Conservation (phyloP, 1,140 invertebrate species). For the Drosophila dunni region DNA sequence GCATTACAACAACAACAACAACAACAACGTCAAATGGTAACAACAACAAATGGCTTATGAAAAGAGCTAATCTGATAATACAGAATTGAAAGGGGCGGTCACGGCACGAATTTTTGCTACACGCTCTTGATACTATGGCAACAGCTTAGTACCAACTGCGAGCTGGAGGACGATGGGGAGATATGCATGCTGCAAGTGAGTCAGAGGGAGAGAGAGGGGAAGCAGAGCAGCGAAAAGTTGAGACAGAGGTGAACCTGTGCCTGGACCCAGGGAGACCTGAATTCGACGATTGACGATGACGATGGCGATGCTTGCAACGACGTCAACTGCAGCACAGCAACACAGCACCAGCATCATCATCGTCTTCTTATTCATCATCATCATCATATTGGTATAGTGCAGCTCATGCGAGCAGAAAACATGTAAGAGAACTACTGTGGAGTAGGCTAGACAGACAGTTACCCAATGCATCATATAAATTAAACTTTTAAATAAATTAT, state of each 20-base stretch:
- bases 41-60: conserved; percentile 68
- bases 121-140: conserved; percentile 66
- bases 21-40: conserved; percentile 21
- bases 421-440: neutral
- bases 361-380: neutral
- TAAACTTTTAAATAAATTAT: too few relatives aligned
- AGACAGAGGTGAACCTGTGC: conserved; percentile 21
- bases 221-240: neutral
- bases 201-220: neutral
- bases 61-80: conserved; percentile 82
- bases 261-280: conserved; percentile 32
- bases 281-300: conserved; percentile 66
- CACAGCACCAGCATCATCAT: neutral
- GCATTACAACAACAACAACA: conserved; percentile 50
- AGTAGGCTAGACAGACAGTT: neutral
- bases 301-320: conserved; percentile 29
- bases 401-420: conserved; percentile 54
- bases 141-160: conserved; percentile 27
- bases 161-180: neutral
- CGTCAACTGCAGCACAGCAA: conserved; percentile 34
- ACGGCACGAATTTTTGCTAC: conserved; percentile 78
- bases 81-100: conserved; percentile 81
- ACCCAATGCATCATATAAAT: neutral
- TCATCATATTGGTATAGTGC: conserved; percentile 46
- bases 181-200: too few relatives aligned